Evolutionary conservation across 2,888 invertebrate species (phyloP).

Genomic region (Allacma fusca): DNA sequence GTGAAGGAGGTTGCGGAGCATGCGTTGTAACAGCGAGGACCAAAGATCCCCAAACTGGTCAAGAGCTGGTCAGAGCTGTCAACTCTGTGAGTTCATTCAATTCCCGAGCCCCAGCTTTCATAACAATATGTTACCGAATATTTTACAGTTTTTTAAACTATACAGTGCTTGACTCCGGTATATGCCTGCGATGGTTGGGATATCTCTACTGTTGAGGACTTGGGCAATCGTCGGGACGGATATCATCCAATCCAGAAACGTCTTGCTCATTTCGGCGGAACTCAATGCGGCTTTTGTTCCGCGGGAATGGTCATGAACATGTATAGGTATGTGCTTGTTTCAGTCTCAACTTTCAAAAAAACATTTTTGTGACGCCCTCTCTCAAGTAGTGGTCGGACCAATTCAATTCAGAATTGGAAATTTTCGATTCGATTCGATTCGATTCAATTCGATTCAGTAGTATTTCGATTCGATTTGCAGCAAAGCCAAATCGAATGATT

Average conservation of each 20-base stretch:
- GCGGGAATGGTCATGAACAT: constrained; percentile 82
- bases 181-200: constrained; percentile 72
- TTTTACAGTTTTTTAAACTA: not conserved
- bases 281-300: constrained; percentile 79
- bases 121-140: too few relatives aligned
- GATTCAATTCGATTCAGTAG: too few relatives aligned
- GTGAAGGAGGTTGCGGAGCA: constrained; percentile 77
- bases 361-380: too few relatives aligned
- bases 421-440: too few relatives aligned
- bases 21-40: constrained; percentile 64
- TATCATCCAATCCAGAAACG: constrained; percentile 75
- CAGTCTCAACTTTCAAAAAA: too few relatives aligned
- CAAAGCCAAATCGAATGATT: too few relatives aligned
- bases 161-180: constrained; percentile 37
- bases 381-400: too few relatives aligned
- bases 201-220: constrained; percentile 76
- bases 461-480: too few relatives aligned
- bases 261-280: constrained; percentile 74
- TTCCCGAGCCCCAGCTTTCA: too few relatives aligned
- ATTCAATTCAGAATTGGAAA: too few relatives aligned
- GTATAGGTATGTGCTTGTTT: constrained; percentile 71
- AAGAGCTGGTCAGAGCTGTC: constrained; percentile 69
- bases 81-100: constrained; percentile 77
- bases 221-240: constrained; percentile 73
- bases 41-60: constrained; percentile 62